Evolutionary conservation across 2,888 invertebrate genomes (phyloP).

Genomic region (Caenorhabditis sp.): DNA sequence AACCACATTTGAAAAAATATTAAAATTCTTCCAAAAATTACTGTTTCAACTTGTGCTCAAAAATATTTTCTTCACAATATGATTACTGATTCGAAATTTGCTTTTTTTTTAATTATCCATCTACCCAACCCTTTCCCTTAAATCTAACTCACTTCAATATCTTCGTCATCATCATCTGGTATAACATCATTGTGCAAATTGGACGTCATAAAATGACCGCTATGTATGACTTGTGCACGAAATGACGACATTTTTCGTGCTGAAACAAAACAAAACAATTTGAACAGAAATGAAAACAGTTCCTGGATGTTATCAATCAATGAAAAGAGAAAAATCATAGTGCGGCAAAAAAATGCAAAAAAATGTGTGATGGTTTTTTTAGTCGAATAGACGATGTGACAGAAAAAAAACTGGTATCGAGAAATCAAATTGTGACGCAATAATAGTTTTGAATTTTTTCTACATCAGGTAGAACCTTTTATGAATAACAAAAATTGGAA

Average conservation of each 20-base stretch:
- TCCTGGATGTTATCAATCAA: no score
- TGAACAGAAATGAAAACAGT: neutral
- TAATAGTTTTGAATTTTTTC: neutral
- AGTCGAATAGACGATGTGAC: no score
- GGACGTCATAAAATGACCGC: conserved; percentile 71
- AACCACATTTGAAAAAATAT: no score
- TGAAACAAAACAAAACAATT: neutral
- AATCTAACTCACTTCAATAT: conserved; percentile 47
- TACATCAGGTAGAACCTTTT: no score
- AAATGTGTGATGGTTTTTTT: no score
- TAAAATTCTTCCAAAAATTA: no score
- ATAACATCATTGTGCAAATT: conserved; percentile 67
- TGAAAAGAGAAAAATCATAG: neutral
- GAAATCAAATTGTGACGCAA: neutral
- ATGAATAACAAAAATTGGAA: neutral
- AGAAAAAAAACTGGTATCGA: neutral
- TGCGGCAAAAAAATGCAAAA: neutral
- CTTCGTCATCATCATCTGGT: conserved; percentile 65
- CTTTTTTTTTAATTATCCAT: no score
- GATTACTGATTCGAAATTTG: no score
- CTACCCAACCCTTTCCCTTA: no score
- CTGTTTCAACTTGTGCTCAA: no score
- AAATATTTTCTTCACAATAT: no score
- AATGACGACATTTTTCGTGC: conserved; percentile 5
- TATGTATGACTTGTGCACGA: conserved; percentile 67